Conservation (phyloP, 2,797 vertebrate genomes). For the Lemur catta region DNA sequence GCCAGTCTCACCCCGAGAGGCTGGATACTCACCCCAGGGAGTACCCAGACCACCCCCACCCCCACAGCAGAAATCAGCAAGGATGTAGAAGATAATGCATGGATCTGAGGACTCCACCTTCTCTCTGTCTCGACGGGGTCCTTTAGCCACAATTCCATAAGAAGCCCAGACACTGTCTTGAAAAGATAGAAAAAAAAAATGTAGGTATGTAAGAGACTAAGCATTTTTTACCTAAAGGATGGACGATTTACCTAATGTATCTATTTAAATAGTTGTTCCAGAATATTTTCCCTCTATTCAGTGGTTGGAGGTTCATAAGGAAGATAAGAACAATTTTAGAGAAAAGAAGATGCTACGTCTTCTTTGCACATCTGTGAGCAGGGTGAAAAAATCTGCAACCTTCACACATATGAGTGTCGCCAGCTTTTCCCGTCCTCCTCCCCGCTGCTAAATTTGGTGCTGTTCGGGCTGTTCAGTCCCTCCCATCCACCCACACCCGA, state of each 20-base stretch:
- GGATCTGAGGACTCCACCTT: background rate
- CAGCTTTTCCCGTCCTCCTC: slow-evolving; percentile 51
- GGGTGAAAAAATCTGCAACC: slow-evolving; percentile 56
- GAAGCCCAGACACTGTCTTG: background rate
- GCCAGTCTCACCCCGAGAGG: background rate
- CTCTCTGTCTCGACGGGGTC: background rate
- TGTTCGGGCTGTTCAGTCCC: slow-evolving; percentile 13
- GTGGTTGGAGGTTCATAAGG: background rate
- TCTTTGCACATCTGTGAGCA: slow-evolving; percentile 61
- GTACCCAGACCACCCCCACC: background rate
- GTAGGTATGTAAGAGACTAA: background rate
- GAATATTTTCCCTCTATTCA: background rate
- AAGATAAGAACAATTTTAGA: slow-evolving; percentile 37
- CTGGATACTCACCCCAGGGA: background rate
- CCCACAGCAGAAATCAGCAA: background rate
- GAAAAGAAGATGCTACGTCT: slow-evolving; percentile 30
- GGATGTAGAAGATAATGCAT: background rate
- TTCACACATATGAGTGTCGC: background rate
- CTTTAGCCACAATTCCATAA: background rate
- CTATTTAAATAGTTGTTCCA: background rate
- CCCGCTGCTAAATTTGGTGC: slow-evolving; percentile 66
- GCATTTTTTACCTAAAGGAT: background rate
- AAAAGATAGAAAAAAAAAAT: background rate
- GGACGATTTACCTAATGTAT: background rate
- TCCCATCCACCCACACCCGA: slow-evolving; percentile 64